Evolutionary conservation across 2,888 invertebrate genomes (phyloP).

Genomic region (Iphiclides podalirius): DNA sequence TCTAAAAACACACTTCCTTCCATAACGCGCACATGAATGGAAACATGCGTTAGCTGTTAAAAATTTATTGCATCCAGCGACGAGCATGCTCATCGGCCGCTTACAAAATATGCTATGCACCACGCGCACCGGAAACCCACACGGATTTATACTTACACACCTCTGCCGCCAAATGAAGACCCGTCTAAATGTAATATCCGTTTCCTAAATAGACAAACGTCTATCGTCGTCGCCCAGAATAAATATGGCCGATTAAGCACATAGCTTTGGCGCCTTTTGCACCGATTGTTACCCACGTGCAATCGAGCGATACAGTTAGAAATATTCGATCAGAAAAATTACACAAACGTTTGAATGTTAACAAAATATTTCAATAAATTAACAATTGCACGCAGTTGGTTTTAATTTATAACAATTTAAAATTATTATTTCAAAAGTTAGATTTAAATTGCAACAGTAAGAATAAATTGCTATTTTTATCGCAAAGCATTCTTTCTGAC

Average conservation of each 20-base stretch:
- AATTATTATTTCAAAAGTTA: no score
- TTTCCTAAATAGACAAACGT: slow-evolving; percentile 80
- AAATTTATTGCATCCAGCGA: slow-evolving; percentile 61
- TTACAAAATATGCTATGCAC: slow-evolving; percentile 75
- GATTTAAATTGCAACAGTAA: no score
- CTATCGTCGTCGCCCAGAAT: slow-evolving; percentile 75
- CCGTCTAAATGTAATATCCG: slow-evolving; percentile 78
- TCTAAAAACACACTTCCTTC: slow-evolving; percentile 60
- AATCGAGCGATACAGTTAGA: slow-evolving; percentile 9
- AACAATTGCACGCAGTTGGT: no score
- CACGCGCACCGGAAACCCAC: slow-evolving; percentile 67
- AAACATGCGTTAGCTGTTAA: slow-evolving; percentile 66
- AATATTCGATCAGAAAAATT: no score
- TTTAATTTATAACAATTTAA: no score
- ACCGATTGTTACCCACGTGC: background rate
- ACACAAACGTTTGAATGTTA: background rate
- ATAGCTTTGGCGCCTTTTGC: slow-evolving; percentile 11
- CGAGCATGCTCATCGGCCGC: slow-evolving; percentile 61
- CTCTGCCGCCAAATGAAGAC: slow-evolving; percentile 77
- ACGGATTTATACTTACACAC: slow-evolving; percentile 73
- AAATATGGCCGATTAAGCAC: slow-evolving; percentile 67
- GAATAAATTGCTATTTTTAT: no score
- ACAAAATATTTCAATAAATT: no score
- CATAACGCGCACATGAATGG: slow-evolving; percentile 47
- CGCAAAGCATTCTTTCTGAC: slow-evolving; percentile 1